These are phyloP conservation scores for Mellivora capensis DNA, from an alignment of 2,113 vertebrate genomes.

Conservation along the genomic window DNA sequence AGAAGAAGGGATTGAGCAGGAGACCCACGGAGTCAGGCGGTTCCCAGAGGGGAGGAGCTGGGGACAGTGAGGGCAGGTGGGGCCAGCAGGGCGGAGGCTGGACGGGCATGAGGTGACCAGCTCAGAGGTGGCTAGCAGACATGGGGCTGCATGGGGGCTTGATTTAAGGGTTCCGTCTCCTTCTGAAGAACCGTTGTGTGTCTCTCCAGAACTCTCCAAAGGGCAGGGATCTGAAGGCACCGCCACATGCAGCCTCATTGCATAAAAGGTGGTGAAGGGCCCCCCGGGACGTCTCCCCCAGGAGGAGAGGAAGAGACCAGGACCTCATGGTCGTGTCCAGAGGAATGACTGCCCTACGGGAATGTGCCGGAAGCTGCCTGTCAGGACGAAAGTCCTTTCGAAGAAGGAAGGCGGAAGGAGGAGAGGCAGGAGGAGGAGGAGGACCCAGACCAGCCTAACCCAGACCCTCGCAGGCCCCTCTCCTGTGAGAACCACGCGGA, in stretches of 20 bases:
- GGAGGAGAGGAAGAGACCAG: neutral
- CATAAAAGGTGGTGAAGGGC: fast-evolving
- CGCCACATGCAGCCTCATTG: fast-evolving
- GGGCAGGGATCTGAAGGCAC: neutral
- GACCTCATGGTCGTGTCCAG: fast-evolving
- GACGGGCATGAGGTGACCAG: neutral
- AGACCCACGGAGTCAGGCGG: neutral
- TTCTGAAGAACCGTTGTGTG: fast-evolving
- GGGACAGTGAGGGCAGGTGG: neutral
- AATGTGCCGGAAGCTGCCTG: fast-evolving
- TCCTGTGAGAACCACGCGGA: fast-evolving
- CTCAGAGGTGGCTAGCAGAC: fast-evolving
- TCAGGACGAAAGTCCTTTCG: neutral
- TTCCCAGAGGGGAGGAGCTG: fast-evolving
- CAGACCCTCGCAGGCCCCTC: fast-evolving
- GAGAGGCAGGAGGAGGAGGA: neutral
- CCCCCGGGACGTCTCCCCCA: fast-evolving
- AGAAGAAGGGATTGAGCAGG: no score
- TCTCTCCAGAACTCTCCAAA: neutral
- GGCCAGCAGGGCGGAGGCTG: fast-evolving
- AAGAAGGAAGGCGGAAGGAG: neutral
- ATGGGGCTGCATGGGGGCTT: neutral
- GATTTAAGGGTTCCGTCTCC: no score
- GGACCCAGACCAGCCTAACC: no score
- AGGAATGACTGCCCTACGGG: neutral